Evolutionary conservation across 1,140 invertebrate species (phyloP), one percentile per base, ranked within the genome.

Genomic region (Formica selysi): DNA sequence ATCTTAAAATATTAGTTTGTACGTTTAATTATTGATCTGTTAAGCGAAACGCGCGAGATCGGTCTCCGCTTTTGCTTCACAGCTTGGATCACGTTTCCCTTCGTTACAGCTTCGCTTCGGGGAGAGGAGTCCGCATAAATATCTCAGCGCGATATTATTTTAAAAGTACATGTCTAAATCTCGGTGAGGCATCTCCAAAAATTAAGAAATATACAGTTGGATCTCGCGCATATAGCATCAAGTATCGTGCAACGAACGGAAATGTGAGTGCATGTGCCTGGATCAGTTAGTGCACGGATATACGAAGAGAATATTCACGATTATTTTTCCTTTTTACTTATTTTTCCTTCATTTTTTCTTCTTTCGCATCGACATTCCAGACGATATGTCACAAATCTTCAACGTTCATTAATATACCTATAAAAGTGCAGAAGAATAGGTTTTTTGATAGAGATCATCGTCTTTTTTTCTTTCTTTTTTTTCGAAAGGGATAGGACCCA

Each of bases 1-100:
- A 51, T 78, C 73, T 85, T 85, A 85, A 85, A 78, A 22, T 76
- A 76, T 85, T 85, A 85, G 13, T 85, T 85, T 85, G 81, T 85
- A 85, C 81, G 61, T 76, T 85, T 65, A 65, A 85, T 76, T 85
- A 76, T 76, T 76, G 81, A 76, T 85, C 61, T 76, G 73, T 85
- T 29, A 85, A 85, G 61, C 36, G 73, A 76, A 64, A 84, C 71
- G 29, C 32, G 71, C 32, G 71, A 51, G 44, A 76, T 51, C 36
- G 32, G 13, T 65, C 73, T 85, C 22, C 64, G 32, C n/a, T 57
- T 54, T 29, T 54, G 59, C 36, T 76, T 38, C n/a, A 11, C 76
- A 51, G 62, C 10, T 70, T 57, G 51, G 36, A 70, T 70, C 22
- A 70, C 64, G 36, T 57, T 70, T 57, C 32, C 10, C 48, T 65